Base-by-base conservation (phyloP, 2,113 vertebrate genomes). In the Anarhynchus alexandrinus region DNA sequence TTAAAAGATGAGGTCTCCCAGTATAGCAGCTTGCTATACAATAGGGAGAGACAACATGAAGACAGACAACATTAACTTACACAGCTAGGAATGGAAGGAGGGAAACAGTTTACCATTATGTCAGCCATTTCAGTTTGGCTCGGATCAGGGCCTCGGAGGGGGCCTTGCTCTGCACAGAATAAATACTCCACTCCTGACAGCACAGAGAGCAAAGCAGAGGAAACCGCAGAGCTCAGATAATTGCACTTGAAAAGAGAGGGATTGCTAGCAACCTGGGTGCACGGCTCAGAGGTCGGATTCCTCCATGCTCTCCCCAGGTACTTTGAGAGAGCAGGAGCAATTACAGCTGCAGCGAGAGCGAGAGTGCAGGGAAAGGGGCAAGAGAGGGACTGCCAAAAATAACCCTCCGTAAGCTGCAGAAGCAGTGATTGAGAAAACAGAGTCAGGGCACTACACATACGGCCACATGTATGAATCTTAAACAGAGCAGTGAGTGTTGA, bases 361-460 rank as follows among this genome's bases (percentile, higher is more conserved):
- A 74, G 74, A 88, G 62, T n/a, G 20, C 54, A 82, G 47, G 16
- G 58, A 90, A 85, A 85, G 82, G 93, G 89, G 74, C 74, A 82
- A 85, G 89, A 80, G 59, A 82, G 4, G 14, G 59, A 58, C 82
- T 94, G 89, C 96, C 96, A 96, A 86, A 95, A 96, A 94, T 26
- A 97, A 94, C 84, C 74, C 11, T 88, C 74, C 7, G 1, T 70
- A 62, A 93, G 59, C 71, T 93, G 42, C 86, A 89, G 86, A 78
- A 85, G 79, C 14, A 32, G 66, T 96, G 85, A 95, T 83, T 95
- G 91, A 94, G 66, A 89, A 96, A 96, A 94, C 93, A 96, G 93
- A 96, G 78, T 26, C 54, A 27, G 49, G 70, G 36, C 32, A 73
- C 17, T 69, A 47, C 82, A 67, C 67, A 16, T 40, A 55, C 3